Conservation (phyloP, 2,113 vertebrate species). For the Xyrauchen texanus region DNA sequence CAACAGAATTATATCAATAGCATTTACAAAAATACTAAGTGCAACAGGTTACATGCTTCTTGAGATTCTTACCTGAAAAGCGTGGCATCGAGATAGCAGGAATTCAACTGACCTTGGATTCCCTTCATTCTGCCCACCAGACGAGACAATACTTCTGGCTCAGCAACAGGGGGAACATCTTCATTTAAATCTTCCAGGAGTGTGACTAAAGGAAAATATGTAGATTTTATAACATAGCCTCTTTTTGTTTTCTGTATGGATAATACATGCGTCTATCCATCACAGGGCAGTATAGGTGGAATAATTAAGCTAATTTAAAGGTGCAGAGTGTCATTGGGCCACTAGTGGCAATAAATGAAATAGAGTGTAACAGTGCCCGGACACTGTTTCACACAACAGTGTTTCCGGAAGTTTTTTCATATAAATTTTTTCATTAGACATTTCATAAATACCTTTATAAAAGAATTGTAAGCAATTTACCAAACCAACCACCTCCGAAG, state of each 20-base stretch:
- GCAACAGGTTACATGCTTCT: not conserved
- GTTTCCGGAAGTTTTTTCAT: too few relatives aligned
- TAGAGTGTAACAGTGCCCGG: too few relatives aligned
- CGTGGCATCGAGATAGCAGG: slow-evolving; percentile 80
- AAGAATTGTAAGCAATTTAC: too few relatives aligned
- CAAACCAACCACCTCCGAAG: too few relatives aligned
- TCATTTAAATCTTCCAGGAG: slow-evolving; percentile 58
- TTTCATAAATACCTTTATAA: too few relatives aligned
- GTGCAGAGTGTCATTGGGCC: not conserved
- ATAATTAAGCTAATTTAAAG: not conserved
- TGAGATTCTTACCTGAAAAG: slow-evolving; percentile 75
- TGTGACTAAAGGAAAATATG: slow-evolving; percentile 48
- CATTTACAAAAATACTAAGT: not conserved
- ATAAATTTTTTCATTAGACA: too few relatives aligned
- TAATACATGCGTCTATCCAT: too few relatives aligned
- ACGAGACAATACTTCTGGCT: slow-evolving; percentile 66
- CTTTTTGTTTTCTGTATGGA: not conserved
- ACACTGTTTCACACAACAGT: too few relatives aligned
- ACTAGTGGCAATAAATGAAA: too few relatives aligned
- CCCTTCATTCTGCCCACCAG: slow-evolving; percentile 78
- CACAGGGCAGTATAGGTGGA: not conserved
- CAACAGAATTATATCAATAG: too few relatives aligned
- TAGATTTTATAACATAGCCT: not conserved
- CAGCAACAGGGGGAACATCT: slow-evolving; percentile 66
- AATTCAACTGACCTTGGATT: slow-evolving; percentile 82